Evolutionary conservation across 2,113 vertebrate genomes (phyloP), one percentile per base, ranked within the genome.

Genomic region (Anser brachyrhynchus): DNA sequence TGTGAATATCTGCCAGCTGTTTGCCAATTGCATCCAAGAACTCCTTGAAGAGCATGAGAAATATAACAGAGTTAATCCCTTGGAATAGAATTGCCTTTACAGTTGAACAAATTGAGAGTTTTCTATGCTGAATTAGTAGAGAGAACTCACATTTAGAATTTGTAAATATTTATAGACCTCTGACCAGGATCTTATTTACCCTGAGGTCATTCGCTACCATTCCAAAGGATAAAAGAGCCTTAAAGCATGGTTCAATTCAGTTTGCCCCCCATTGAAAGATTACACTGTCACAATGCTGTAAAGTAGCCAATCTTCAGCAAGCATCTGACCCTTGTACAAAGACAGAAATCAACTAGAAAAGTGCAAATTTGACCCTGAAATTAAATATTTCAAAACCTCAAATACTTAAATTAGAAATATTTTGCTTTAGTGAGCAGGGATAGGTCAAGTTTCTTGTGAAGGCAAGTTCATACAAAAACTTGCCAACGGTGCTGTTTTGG

Each of bases 81-180:
- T 91, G 84, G 67, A 93, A 51, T 83, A 83, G 77, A 93, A 78
- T 76, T 82, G 70, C 72, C 84, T 94, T 79, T 87, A 46, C 21
- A 46, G 51, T 82, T 66, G 78, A 87, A 77, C 64, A 90, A 91
- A 90, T 66, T 13, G 57, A 75, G 71, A 86, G 31, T 66, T 92
- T 87, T 80, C 82, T 88, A 51, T 87, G 37, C n/a, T 62, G 82
- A 84, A 79, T 95, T 92, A 91, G 66, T 55, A 58, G 54, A 94
- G 39, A 71, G 20, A 0, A 0, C 26, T 91, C 84, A 46, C 41
- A 70, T 89, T 92, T 73, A 95, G 81, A 76, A 91, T 80, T 73
- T 62, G 39, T 92, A 87, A 92, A 90, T 92, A 94, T 95, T 96
- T 96, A 43, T 74, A 70, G 81, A 76, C 82, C 74, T 84, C 18